A percentile compares a stretch with the other conserved stretches of the same genome.
Evolutionary conservation across 2,113 vertebrate genomes (phyloP).

Genomic region (Centropus unirufus): DNA sequence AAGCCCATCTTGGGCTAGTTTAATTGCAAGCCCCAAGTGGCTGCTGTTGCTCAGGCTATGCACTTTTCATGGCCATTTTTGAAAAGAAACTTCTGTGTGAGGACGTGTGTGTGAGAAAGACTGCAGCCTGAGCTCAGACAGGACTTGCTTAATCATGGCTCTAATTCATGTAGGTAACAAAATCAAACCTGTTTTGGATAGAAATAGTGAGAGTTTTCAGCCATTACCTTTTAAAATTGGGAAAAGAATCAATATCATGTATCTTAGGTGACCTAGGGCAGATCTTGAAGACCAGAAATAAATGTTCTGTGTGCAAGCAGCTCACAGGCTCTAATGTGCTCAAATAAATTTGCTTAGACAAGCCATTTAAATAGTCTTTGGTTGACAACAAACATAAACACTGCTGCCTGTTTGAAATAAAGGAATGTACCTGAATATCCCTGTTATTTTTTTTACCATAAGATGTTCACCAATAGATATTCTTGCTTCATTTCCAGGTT

Average conservation of each 20-base stretch:
- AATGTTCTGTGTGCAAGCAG: background rate
- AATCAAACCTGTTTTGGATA: background rate
- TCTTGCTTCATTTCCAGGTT: background rate
- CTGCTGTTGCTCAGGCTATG: background rate
- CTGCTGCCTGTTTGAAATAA: background rate
- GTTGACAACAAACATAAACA: background rate
- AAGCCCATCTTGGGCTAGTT: background rate
- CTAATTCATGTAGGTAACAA: background rate
- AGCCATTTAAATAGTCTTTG: background rate
- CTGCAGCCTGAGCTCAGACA: background rate
- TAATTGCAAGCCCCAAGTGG: background rate
- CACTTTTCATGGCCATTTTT: background rate
- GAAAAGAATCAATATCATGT: background rate
- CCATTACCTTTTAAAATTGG: background rate
- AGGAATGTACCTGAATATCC: background rate
- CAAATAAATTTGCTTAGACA: background rate
- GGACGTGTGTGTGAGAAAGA: accelerated
- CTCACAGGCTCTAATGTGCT: background rate
- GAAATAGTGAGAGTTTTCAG: background rate
- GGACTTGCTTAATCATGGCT: background rate
- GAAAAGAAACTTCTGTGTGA: background rate
- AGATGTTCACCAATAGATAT: background rate
- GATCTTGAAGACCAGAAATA: background rate
- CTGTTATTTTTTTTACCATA: background rate
- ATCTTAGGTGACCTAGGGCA: background rate